These are phyloP conservation scores for Lycocorax pyrrhopterus DNA, from an alignment of 2,113 vertebrate genomes.

Conservation along the genomic window DNA sequence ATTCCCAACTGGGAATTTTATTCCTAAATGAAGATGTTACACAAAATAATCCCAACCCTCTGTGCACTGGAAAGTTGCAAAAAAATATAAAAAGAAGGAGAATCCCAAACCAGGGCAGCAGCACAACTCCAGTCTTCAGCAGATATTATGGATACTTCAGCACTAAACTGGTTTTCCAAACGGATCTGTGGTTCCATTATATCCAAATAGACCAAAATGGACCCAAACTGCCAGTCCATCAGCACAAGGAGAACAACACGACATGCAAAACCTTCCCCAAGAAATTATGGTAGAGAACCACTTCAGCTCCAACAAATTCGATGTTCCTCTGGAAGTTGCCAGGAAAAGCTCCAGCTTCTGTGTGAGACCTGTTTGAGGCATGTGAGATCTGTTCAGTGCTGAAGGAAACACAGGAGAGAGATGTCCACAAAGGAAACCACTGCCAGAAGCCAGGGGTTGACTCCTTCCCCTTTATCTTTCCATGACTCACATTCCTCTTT, in stretches of 20 bases:
- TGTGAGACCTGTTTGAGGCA: neutral
- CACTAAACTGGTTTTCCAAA: neutral
- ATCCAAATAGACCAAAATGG: neutral
- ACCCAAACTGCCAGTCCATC: neutral
- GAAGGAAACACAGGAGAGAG: neutral
- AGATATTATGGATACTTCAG: neutral
- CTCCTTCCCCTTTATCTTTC: neutral
- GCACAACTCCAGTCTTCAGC: neutral
- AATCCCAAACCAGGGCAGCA: neutral
- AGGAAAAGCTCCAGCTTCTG: neutral
- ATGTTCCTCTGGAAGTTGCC: neutral
- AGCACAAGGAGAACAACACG: neutral
- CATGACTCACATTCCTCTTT: neutral
- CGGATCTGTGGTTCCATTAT: neutral
- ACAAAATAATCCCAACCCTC: neutral
- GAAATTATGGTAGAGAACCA: neutral
- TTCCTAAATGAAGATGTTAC: accelerated
- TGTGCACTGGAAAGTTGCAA: neutral
- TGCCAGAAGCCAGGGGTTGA: neutral
- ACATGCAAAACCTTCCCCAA: accelerated
- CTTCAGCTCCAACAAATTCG: neutral
- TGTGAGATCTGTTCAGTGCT: neutral
- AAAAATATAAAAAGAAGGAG: neutral
- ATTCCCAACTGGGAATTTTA: neutral
- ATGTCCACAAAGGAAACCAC: neutral